Base-by-base conservation (phyloP, 2,888 invertebrate species). In the Rhimphoctona megacephalus region DNA sequence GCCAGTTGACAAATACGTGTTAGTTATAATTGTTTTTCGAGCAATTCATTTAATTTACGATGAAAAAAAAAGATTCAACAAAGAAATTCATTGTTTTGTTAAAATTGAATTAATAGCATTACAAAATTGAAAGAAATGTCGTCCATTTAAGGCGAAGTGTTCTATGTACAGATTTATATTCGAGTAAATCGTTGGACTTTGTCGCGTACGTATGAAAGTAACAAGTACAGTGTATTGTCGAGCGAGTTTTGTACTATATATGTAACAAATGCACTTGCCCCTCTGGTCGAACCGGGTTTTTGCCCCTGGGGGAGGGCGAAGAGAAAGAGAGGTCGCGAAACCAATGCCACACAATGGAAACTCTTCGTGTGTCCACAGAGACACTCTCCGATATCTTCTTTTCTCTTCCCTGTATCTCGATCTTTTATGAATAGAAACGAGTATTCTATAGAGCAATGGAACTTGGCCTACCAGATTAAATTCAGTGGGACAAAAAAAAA, bases 231-330 rank as follows among this genome's bases (percentile, higher is more conserved):
- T 36, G 64, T 54, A 73, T 43, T 39, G 25, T 43, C 43, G 61
- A 80, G 22, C 78, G 25, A 43, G 76, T 36, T 64, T 54, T 22
- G 19, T n/a, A 14, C 54, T 79, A 57, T 61, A 66, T 66, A 76
- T 74, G 39, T 52, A 82, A 69, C 70, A 22, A 80, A 86, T 61
- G 77, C 86, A 86, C 86, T 86, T 86, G 86, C 33, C 72, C 76
- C 80, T 66, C 83, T 43, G 78, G 77, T 77, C 78, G 79, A 67
- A 72, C 76, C 79, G 49, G 84, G 73, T 74, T 57, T 74, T 73
- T n/a, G 52, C 61, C 70, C 67, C 22, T 43, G 54, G 77, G n/a
- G 52, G 67, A 43, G 54, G 33, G 73, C n/a, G n/a, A 22, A 54
- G 61, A 39, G 57, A n/a, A n/a, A n/a, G n/a, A n/a, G 57, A 69